These are phyloP conservation scores for Rhinoraja longicauda DNA, from an alignment of 2,797 vertebrate species.

Conservation along the genomic window DNA sequence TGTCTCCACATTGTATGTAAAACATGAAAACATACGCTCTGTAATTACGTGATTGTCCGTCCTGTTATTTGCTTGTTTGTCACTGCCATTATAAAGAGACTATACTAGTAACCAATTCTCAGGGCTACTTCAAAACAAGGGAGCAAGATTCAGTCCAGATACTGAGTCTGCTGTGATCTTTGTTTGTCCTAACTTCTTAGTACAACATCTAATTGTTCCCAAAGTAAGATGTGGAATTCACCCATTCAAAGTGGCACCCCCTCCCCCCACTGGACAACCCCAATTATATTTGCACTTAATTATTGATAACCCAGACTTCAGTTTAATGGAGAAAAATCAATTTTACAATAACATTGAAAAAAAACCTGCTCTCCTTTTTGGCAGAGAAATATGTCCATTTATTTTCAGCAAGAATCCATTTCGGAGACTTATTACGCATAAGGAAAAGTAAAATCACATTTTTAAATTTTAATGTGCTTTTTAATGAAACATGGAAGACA, in stretches of 20 bases:
- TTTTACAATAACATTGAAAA: background rate
- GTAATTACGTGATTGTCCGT: background rate
- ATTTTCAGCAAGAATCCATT: background rate
- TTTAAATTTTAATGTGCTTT: slow-evolving; percentile 16
- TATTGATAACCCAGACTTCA: background rate
- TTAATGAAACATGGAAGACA: background rate
- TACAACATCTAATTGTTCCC: background rate
- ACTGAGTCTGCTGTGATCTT: too few relatives aligned
- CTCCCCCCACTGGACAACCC: background rate
- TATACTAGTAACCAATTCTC: background rate
- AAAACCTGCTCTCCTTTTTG: background rate
- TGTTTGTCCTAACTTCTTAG: background rate
- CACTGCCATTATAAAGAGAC: background rate
- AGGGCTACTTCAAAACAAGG: background rate
- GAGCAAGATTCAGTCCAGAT: too few relatives aligned
- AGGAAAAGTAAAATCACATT: background rate
- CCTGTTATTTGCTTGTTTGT: background rate
- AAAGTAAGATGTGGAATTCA: background rate
- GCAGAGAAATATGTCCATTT: background rate
- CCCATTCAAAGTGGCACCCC: background rate
- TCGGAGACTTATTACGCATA: background rate
- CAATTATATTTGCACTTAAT: slow-evolving; percentile 14
- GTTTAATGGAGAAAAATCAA: slow-evolving; percentile 15
- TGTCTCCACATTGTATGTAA: too few relatives aligned
- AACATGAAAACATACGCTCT: background rate